These are phyloP conservation scores for Anguilla rostrata DNA, from an alignment of 2,113 vertebrate genomes.

Conservation along the genomic window DNA sequence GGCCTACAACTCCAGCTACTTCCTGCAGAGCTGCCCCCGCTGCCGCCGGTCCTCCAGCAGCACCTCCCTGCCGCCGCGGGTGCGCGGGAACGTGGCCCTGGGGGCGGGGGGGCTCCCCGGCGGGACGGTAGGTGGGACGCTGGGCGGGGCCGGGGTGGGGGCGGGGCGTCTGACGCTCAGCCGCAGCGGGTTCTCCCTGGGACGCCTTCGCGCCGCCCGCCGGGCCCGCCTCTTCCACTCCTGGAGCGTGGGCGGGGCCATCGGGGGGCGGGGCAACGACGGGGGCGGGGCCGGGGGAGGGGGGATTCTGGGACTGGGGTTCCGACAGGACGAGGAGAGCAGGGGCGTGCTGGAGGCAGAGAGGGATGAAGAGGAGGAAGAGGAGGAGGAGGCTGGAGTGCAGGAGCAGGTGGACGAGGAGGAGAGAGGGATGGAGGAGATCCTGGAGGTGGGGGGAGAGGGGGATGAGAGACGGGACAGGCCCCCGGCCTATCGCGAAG, in stretches of 20 bases:
- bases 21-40: constrained; percentile 67
- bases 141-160: constrained; percentile 18
- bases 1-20: constrained; percentile 57
- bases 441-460: constrained; percentile 26
- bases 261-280: constrained; percentile 36
- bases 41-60: constrained; percentile 71
- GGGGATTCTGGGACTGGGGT: constrained; percentile 44
- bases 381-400: constrained; percentile 24
- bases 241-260: constrained; percentile 67
- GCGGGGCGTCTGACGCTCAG: constrained; percentile 63
- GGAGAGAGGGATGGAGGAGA: constrained; percentile 24
- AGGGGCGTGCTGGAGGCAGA: constrained; percentile 44
- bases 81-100: constrained; percentile 44
- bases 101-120: constrained; percentile 47
- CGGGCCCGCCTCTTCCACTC: constrained; percentile 63
- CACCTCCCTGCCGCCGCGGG: constrained; percentile 66
- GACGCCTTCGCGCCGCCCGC: constrained; percentile 57
- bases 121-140: constrained; percentile 27
- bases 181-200: constrained; percentile 72
- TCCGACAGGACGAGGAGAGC: constrained; percentile 46
- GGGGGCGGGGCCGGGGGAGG: constrained; percentile 11
- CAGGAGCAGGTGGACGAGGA: background rate
- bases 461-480: constrained; percentile 39
- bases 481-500: constrained; percentile 73
- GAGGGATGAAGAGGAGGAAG: constrained; percentile 37